These are phyloP conservation scores for Clamator glandarius DNA, from an alignment of 2,797 vertebrate genomes.

Conservation along the genomic window DNA sequence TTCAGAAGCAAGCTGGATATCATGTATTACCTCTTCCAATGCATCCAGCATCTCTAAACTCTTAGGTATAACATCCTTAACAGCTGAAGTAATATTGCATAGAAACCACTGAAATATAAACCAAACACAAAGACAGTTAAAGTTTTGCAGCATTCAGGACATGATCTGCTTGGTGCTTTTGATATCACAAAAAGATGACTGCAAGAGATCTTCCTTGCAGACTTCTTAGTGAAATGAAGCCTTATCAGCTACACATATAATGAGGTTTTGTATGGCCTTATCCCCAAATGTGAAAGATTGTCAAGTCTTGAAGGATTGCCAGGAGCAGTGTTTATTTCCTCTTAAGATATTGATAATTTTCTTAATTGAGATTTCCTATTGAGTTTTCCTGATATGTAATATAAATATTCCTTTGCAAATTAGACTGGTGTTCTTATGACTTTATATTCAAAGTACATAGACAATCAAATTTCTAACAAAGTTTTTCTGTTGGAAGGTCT, in stretches of 20 bases:
- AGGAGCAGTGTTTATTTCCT: not conserved
- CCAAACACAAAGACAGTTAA: not conserved
- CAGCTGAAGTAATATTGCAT: not conserved
- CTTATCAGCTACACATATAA: not conserved
- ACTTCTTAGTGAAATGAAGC: not conserved
- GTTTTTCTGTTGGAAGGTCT: not conserved
- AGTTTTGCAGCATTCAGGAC: not conserved
- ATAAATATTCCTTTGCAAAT: not conserved
- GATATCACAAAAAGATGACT: not conserved
- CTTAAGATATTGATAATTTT: not conserved
- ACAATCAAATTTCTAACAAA: not conserved
- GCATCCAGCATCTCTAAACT: not conserved
- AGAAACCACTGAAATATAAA: not conserved
- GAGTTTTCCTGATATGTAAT: not conserved
- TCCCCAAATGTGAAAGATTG: not conserved
- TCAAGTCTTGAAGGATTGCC: not conserved
- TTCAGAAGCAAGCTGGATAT: not conserved
- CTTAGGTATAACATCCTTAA: not conserved
- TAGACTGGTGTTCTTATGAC: not conserved
- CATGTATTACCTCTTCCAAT: not conserved
- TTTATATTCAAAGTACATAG: not conserved
- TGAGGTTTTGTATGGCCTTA: not conserved
- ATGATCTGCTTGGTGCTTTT: not conserved
- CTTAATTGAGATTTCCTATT: not conserved
- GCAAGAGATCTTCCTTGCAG: not conserved